phyloP scores from a whole-genome alignment of 2,113 vertebrate genomes.

The Drymodes brunneopygia region DNA sequence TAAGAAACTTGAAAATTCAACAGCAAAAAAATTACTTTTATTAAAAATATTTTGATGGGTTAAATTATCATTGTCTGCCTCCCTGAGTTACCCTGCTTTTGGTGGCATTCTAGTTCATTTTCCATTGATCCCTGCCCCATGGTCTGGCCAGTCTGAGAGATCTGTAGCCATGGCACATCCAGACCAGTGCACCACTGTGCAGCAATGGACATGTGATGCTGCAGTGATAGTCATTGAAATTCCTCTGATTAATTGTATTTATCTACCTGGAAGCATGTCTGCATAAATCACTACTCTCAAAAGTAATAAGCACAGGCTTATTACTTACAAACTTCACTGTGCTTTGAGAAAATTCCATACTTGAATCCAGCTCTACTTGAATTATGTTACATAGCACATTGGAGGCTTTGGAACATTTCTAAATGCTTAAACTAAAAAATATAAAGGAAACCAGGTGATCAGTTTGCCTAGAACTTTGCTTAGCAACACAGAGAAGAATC shows the following conservation, averaged over 20 bases:
- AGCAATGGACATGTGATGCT: rapidly evolving
- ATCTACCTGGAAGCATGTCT: not conserved
- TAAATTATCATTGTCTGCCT: not conserved
- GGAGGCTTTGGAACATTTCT: not conserved
- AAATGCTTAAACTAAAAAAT: not conserved
- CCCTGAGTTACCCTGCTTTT: not conserved
- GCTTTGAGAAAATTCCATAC: not conserved
- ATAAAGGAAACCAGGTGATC: not conserved
- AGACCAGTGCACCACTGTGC: not conserved
- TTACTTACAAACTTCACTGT: not conserved
- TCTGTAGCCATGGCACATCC: not conserved
- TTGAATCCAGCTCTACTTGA: not conserved
- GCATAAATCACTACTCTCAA: not conserved
- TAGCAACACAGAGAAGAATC: not conserved
- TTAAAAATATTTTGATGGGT: not conserved
- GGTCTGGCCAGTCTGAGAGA: not conserved
- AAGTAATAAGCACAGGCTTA: not conserved
- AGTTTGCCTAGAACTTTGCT: not conserved
- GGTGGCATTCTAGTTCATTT: not conserved
- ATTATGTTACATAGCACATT: not conserved
- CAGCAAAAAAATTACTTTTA: not conserved
- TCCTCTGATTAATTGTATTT: not conserved
- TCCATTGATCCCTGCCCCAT: not conserved
- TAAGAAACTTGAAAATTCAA: not conserved
- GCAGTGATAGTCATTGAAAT: not conserved